Conservation (phyloP, 2,113 vertebrate species). For the Ivindomyrus marchei region DNA sequence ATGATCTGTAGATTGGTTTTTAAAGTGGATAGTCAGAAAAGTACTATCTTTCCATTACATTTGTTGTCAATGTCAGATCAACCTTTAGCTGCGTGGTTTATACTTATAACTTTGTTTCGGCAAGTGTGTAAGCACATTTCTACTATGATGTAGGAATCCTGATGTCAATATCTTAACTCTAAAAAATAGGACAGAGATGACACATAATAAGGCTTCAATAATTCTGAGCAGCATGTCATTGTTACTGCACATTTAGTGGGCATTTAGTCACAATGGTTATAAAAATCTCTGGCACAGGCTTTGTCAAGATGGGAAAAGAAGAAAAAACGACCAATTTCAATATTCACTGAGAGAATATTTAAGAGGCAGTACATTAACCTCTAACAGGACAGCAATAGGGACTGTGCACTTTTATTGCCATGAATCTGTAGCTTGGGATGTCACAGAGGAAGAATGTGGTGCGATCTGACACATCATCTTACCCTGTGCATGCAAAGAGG, state of each 20-base stretch:
- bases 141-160: background rate
- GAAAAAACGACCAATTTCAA: background rate
- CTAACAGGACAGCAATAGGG: background rate
- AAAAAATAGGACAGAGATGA: background rate
- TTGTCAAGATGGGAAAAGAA: conserved; percentile 6
- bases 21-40: background rate
- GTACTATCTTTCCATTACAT: background rate
- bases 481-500: background rate
- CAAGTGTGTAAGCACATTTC: background rate
- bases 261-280: background rate
- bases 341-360: background rate
- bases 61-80: background rate
- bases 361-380: background rate
- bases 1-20: background rate
- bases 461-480: background rate
- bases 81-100: background rate
- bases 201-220: background rate
- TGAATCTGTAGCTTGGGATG: background rate
- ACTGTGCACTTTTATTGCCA: background rate
- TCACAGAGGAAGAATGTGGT: background rate
- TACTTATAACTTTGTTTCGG: background rate
- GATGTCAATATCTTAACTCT: background rate
- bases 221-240: background rate
- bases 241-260: background rate
- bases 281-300: background rate